Evolutionary conservation across 2,113 vertebrate genomes (phyloP), one percentile per base, ranked within the genome.

Genomic region (Eleginops maclovinus): DNA sequence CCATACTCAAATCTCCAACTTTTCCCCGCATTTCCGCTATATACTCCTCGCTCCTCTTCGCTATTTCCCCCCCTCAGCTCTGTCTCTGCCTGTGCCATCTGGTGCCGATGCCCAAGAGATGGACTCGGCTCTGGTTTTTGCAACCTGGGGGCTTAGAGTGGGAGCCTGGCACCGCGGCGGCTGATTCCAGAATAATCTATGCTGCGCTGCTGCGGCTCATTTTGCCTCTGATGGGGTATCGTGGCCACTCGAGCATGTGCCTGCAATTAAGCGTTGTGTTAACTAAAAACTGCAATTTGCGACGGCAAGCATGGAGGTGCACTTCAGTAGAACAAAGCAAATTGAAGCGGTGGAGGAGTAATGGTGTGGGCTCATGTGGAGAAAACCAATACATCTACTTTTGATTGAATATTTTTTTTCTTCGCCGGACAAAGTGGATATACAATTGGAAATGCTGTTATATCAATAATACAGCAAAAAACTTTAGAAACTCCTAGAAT

Each of bases 251-350:
- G 26, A 89, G 89, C 92, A 90, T 93, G 92, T 90, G 89, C 83
- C 81, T 77, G 88, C 89, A 93, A 91, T 92, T 92, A 93, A 82
- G 77, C 51, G 12, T 72, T 66, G 78, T 71, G 81, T 91, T 91
- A 92, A 92, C 85, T 92, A 91, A 93, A 92, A 92, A 87, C 83
- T 76, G 87, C 83, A 89, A 91, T 91, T 91, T 93, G 90, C 88
- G 87, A 59, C 87, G 79, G 85, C 87, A 72, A 86, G 86, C 86
- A 79, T 79, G 87, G 82, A 86, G 83, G 82, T 87, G 86, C 88
- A 89, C 86, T 91, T 84, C 54, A 77, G 72, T 65, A 67, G 79
- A 83, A 79, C 81, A 78, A 83, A 85, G 72, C 74, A 80, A 77
- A 89, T 60, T 72, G 84, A 77, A 65, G 54, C 56, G 55, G 66